phyloP scores from a whole-genome alignment of 2,113 vertebrate species.

The Tauraco erythrolophus region DNA sequence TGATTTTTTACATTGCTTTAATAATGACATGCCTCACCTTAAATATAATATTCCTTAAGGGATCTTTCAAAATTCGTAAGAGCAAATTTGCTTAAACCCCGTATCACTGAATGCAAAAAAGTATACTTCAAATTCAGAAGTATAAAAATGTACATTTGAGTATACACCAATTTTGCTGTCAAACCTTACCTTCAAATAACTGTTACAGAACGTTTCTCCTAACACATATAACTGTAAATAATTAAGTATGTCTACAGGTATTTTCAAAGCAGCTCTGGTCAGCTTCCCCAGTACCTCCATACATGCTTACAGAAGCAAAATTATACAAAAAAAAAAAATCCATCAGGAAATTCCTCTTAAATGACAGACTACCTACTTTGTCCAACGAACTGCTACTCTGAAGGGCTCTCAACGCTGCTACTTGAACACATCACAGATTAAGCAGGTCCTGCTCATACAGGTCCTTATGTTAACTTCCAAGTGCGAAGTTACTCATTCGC shows the following conservation, averaged over 20 bases:
- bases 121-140: not conserved
- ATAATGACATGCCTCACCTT: not conserved
- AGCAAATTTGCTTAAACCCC: not conserved
- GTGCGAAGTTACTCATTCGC: not conserved
- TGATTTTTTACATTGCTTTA: not conserved
- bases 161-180: not conserved
- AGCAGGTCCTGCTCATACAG: rapidly evolving
- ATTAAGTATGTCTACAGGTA: not conserved
- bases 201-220: not conserved
- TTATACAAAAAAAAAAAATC: not conserved
- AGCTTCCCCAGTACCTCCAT: not conserved
- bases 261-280: not conserved
- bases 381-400: not conserved
- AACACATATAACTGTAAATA: not conserved
- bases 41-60: not conserved
- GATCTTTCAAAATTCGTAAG: not conserved
- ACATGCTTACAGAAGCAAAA: not conserved
- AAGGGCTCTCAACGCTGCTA: not conserved
- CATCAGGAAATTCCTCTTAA: not conserved
- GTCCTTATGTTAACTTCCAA: not conserved
- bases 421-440: not conserved
- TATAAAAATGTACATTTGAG: not conserved
- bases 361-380: not conserved
- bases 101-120: not conserved
- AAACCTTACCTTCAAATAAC: not conserved